These are phyloP conservation scores for Nylanderia fulva DNA, from an alignment of 1,140 invertebrate species.

Conservation along the genomic window DNA sequence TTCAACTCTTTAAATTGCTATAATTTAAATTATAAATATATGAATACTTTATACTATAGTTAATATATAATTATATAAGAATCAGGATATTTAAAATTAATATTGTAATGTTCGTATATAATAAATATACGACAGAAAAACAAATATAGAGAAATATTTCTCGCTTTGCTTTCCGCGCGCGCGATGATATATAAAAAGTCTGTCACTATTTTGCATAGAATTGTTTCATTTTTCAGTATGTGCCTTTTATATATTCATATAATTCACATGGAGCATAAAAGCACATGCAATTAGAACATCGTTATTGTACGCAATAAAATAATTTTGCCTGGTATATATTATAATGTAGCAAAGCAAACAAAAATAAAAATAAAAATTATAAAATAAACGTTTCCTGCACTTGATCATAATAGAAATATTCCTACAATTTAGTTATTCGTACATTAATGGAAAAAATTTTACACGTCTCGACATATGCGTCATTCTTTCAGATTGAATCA, in stretches of 20 bases:
- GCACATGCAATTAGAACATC: not conserved
- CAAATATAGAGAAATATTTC: not conserved
- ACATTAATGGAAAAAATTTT: not conserved
- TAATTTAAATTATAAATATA: slow-evolving; percentile 8
- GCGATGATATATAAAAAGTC: not conserved
- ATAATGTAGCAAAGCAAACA: not conserved
- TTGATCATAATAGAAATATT: not conserved
- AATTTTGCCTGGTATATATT: not conserved
- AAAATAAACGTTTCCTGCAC: slow-evolving; percentile 1
- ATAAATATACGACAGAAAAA: too few relatives aligned
- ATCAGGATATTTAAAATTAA: too few relatives aligned
- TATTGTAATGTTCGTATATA: too few relatives aligned
- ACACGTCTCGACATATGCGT: not conserved
- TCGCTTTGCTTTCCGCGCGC: not conserved
- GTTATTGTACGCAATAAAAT: not conserved
- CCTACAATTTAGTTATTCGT: not conserved
- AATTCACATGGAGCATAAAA: not conserved
- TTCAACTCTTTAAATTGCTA: not conserved
- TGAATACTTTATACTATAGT: not conserved
- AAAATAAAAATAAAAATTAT: slow-evolving; percentile 15
- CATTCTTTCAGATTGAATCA: not conserved
- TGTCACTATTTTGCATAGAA: not conserved
- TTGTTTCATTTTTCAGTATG: not conserved
- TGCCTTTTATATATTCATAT: not conserved
- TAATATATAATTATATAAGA: not conserved